Conservation (phyloP, 2,888 invertebrate species). For the Cylloceria caligata region DNA sequence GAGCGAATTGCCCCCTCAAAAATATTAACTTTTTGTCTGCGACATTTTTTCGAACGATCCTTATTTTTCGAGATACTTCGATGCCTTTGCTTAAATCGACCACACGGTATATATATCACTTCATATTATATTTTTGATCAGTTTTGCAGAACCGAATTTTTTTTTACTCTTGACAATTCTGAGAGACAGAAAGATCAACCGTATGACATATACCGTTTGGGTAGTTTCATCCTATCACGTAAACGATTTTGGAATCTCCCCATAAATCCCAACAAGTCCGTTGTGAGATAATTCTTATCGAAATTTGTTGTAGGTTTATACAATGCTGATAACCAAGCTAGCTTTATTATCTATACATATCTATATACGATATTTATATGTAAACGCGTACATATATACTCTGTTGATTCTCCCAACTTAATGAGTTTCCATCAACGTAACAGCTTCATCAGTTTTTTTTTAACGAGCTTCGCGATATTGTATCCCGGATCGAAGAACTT, state of each 20-base stretch:
- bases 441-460: constrained; percentile 45
- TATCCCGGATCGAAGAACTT: constrained; percentile 26
- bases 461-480: constrained; percentile 12
- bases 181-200: too few species aligned
- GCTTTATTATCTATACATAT: background rate
- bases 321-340: background rate
- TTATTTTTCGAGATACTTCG: too few species aligned
- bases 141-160: too few species aligned
- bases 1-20: too few species aligned
- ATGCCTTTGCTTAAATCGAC: too few species aligned
- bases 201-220: background rate
- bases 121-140: too few species aligned
- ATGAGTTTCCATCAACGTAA: constrained; percentile 46
- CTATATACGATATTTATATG: background rate
- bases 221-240: constrained; percentile 34
- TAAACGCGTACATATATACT: background rate
- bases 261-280: constrained; percentile 55
- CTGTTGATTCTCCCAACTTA: constrained; percentile 12
- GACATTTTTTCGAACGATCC: too few species aligned
- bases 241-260: constrained; percentile 29
- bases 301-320: constrained; percentile 42
- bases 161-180: too few species aligned
- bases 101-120: too few species aligned
- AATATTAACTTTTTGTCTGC: too few species aligned
- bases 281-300: constrained; percentile 54